A percentile compares a stretch with the other conserved stretches of the same genome.
Conservation (phyloP, 2,888 invertebrate genomes). For the Acrobeloides nanus region DNA sequence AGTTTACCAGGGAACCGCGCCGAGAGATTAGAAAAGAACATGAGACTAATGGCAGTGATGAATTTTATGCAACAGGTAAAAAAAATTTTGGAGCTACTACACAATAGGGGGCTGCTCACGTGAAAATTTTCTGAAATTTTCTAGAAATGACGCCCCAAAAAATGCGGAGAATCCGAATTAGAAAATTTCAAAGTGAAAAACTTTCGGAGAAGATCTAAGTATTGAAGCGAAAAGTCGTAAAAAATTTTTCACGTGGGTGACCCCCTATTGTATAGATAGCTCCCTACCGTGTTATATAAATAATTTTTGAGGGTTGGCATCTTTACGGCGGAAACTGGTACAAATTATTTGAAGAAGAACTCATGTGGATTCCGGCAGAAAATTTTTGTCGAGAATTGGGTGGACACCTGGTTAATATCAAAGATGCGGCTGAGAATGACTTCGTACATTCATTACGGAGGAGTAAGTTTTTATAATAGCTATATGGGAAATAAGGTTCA, state of each 20-base stretch:
- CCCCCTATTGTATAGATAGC: too few species aligned
- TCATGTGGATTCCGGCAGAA: conserved; percentile 49
- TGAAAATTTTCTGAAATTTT: too few species aligned
- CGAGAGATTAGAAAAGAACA: conserved; percentile 37
- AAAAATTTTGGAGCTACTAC: background rate
- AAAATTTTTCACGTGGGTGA: too few species aligned
- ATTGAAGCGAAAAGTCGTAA: too few species aligned
- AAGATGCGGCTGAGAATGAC: conserved; percentile 41
- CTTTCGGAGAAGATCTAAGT: too few species aligned
- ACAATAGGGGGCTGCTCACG: conserved; percentile 4
- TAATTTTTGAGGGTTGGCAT: conserved; percentile 31
- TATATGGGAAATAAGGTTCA: too few species aligned
- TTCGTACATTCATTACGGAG: conserved; percentile 44
- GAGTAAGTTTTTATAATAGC: conserved; percentile 30
- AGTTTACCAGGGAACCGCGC: conserved; percentile 32
- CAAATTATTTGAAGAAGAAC: conserved; percentile 41
- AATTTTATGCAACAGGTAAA: conserved; percentile 30
- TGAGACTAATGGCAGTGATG: conserved; percentile 27
- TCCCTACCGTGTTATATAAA: too few species aligned
- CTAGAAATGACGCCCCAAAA: too few species aligned
- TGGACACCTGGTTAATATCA: conserved; percentile 40
- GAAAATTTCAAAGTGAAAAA: too few species aligned
- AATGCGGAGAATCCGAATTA: too few species aligned
- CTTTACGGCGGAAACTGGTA: conserved; percentile 44
- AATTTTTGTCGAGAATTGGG: conserved; percentile 48